A percentile compares a stretch with the other conserved stretches of the same genome.
Conservation (phyloP, 1,140 invertebrate genomes). For the Parapsyche elsis region DNA sequence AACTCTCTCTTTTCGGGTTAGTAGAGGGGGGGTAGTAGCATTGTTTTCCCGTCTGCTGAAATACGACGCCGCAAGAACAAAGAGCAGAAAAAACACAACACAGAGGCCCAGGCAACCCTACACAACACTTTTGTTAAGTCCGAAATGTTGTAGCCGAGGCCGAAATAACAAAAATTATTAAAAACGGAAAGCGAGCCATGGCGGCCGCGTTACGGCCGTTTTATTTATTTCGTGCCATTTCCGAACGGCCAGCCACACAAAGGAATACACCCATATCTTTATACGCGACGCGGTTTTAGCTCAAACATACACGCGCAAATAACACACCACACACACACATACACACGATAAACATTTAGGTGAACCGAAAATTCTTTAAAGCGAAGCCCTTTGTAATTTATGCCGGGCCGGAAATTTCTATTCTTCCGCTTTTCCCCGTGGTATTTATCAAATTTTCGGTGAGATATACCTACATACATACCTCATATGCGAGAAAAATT, state of each 20-base stretch:
- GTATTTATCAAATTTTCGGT: too few relatives aligned
- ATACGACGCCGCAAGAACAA: slow-evolving; percentile 44
- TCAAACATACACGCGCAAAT: not conserved
- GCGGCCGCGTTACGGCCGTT: slow-evolving; percentile 38
- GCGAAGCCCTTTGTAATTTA: too few relatives aligned
- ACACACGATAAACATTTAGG: too few relatives aligned
- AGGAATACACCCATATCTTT: slow-evolving; percentile 40
- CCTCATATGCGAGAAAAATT: too few relatives aligned
- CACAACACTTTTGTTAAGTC: slow-evolving; percentile 50
- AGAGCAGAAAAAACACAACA: slow-evolving; percentile 41
- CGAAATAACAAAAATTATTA: slow-evolving; percentile 54
- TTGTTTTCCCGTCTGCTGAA: slow-evolving; percentile 35
- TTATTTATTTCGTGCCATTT: slow-evolving; percentile 55
- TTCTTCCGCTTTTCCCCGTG: too few relatives aligned
- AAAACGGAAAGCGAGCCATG: slow-evolving; percentile 50
- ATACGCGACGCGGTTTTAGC: not conserved
- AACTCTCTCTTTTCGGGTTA: slow-evolving; percentile 20
- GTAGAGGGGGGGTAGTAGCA: not conserved
- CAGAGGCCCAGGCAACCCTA: too few relatives aligned
- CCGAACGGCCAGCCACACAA: slow-evolving; percentile 52
- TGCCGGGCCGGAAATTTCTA: too few relatives aligned
- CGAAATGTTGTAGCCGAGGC: slow-evolving; percentile 50
- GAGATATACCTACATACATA: too few relatives aligned
- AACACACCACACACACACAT: not conserved
- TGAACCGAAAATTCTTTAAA: too few relatives aligned